These are phyloP conservation scores for Eilema depressum DNA, from an alignment of 2,888 invertebrate species.

Conservation along the genomic window DNA sequence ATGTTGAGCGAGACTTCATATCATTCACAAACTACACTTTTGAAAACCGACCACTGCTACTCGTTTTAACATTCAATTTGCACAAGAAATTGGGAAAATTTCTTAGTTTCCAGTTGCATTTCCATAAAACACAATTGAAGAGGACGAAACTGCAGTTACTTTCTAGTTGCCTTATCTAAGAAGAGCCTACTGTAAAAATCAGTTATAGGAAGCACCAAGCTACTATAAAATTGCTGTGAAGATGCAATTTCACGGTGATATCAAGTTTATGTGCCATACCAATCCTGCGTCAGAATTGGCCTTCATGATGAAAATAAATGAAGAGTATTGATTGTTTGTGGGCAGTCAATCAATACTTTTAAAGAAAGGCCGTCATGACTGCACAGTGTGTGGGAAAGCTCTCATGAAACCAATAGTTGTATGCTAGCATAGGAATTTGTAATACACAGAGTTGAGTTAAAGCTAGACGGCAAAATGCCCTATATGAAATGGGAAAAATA, in stretches of 20 bases:
- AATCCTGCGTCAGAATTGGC: background rate
- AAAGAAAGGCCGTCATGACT: background rate
- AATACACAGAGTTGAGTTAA: background rate
- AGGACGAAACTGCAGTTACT: no score
- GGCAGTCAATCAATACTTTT: background rate
- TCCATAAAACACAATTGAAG: no score
- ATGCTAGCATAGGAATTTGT: background rate
- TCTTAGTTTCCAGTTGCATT: no score
- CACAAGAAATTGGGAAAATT: no score
- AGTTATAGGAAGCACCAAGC: background rate
- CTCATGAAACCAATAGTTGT: background rate
- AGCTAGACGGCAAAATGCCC: background rate
- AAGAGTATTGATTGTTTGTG: conserved; percentile 4
- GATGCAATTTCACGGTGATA: background rate
- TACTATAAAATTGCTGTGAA: background rate
- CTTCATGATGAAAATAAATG: background rate
- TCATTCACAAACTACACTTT: background rate
- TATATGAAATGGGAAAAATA: background rate
- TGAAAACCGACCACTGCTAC: background rate
- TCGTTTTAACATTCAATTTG: no score
- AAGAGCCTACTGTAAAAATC: no score
- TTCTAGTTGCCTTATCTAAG: no score
- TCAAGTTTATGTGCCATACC: background rate
- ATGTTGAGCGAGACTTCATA: background rate
- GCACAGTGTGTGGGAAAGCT: background rate